Percentiles rank a stretch among this genome's conserved stretches.
These are phyloP conservation scores for Masticophis lateralis DNA, from an alignment of 2,797 vertebrate species.

Conservation along the genomic window DNA sequence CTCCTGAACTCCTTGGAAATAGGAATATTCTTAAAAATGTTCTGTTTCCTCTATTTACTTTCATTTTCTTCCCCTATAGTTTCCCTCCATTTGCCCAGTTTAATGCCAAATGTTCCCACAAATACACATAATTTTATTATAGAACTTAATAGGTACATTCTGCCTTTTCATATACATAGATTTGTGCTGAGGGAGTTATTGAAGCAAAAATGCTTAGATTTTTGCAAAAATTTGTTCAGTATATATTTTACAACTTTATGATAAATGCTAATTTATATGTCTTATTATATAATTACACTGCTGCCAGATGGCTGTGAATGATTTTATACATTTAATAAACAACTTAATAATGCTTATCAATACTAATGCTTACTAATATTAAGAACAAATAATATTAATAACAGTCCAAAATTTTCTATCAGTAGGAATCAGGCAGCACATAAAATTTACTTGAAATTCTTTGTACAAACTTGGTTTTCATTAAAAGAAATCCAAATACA, in stretches of 20 bases:
- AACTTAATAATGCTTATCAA: not conserved
- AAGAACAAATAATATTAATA: not conserved
- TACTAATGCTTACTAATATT: not conserved
- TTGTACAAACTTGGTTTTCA: not conserved
- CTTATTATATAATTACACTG: not conserved
- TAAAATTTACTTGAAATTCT: not conserved
- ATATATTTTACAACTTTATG: not conserved
- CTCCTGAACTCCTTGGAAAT: not conserved
- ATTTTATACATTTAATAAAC: not conserved
- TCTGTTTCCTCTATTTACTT: not conserved
- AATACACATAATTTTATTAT: not conserved
- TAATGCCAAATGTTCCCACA: not conserved
- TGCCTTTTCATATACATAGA: not conserved
- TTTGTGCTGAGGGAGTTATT: not conserved
- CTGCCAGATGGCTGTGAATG: not conserved
- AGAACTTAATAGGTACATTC: not conserved
- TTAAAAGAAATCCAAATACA: not conserved
- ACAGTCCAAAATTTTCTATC: not conserved
- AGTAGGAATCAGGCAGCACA: not conserved
- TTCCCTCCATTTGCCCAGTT: no score
- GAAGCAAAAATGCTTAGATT: not conserved
- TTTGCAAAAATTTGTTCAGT: not conserved
- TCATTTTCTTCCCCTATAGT: not conserved
- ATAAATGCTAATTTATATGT: not conserved
- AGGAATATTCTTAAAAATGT: not conserved